These are phyloP conservation scores for Timema cristinae DNA, from an alignment of 2,888 invertebrate species.

Conservation along the genomic window DNA sequence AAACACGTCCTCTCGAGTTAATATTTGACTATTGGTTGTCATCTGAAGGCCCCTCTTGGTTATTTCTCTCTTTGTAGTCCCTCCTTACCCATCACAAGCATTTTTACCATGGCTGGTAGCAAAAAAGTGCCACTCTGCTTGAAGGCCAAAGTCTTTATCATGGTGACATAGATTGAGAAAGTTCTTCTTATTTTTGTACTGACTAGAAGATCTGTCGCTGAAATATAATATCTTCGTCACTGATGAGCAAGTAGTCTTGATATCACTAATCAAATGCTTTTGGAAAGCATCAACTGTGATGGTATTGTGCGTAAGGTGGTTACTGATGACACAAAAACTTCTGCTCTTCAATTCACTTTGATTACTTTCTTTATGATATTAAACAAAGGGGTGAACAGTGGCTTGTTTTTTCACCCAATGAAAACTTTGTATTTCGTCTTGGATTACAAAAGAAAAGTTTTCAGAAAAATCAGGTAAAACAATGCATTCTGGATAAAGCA, in stretches of 20 bases:
- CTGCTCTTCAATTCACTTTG: neutral
- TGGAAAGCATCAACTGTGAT: constrained; percentile 1
- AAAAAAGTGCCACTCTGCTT: neutral
- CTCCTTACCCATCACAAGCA: neutral
- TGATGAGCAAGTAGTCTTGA: neutral
- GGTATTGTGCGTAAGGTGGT: neutral
- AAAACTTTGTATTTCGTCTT: constrained; percentile 5
- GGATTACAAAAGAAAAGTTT: neutral
- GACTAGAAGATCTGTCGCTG: neutral
- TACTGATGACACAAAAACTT: constrained; percentile 1
- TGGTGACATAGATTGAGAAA: neutral
- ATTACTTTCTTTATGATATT: constrained; percentile 1
- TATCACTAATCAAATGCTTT: constrained; percentile 8
- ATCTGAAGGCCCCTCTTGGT: constrained; percentile 10
- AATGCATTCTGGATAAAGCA: no score
- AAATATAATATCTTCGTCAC: constrained; percentile 6
- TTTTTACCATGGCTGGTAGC: neutral
- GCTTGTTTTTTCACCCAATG: constrained; percentile 9
- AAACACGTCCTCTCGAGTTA: neutral
- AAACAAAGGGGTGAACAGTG: neutral
- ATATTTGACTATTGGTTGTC: neutral
- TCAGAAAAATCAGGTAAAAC: constrained; percentile 1
- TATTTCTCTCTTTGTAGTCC: neutral
- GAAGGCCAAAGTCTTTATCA: neutral
- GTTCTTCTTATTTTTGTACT: constrained; percentile 3